Base-by-base conservation (phyloP, 2,888 invertebrate genomes). In the Ochropleura leucogaster region DNA sequence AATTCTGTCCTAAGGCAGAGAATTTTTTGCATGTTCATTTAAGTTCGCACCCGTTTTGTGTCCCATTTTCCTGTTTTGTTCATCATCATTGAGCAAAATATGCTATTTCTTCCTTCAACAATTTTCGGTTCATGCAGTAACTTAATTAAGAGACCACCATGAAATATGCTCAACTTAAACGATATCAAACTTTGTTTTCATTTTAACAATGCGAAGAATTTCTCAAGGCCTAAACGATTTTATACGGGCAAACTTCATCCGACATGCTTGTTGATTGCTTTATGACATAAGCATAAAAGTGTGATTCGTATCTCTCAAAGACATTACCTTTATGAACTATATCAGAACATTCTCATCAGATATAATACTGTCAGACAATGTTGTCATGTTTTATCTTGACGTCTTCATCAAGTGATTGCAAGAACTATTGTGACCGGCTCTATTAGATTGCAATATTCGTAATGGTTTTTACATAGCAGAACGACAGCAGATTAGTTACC, bases 401-500 rank as follows among this genome's bases (percentile, higher is more conserved):
- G 85, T 89, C 90, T 91, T 90, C 89, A 91, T 93, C 92, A 85
- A 85, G 76, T 85, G 85, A 85, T 86, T 88, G 83, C 84, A 84
- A 87, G 85, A 84, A 82, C 87, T 82, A 87, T 87, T 88, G 86
- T 90, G 86, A 89, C 88, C 83, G 77, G 79, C 87, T 85, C 82
- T 85, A 87, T 87, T 86, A 86, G 84, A 90, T 92, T 91, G 91
- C 90, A 89, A 89, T 90, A 90, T 89, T 90, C 85, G 90, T 93
- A 93, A 93, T 92, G 90, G 91, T 90, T 88, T 90, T 87, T 91
- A 90, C 85, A 87, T 85, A 88, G 87, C 89, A 87, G 85, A 89
- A 86, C 80, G 91, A 92, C 94, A 92, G 89, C 82, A 86, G 89
- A 93, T 93, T 89, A 88, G 89, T 90, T 76, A 79, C 74, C 90